These are phyloP conservation scores for Coreius guichenoti DNA, from an alignment of 2,797 vertebrate species.

Conservation along the genomic window DNA sequence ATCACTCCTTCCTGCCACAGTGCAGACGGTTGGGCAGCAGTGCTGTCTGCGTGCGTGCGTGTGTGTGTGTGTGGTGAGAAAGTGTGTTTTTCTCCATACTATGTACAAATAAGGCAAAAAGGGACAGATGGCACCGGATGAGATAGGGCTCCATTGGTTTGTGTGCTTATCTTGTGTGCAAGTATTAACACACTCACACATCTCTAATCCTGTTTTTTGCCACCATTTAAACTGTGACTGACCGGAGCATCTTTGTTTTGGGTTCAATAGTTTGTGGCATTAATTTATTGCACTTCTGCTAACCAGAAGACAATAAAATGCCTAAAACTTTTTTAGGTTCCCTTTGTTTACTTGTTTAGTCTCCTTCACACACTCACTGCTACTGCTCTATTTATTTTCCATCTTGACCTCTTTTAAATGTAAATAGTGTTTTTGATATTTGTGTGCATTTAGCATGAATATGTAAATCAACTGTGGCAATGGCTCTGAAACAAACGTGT, in stretches of 20 bases:
- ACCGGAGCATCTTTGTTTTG: constrained; percentile 19
- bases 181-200: constrained; percentile 1
- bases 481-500: background rate
- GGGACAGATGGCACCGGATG: constrained; percentile 68
- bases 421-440: background rate
- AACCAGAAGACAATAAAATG: background rate
- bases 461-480: constrained; percentile 7
- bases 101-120: constrained; percentile 82
- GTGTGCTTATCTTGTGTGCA: constrained; percentile 19
- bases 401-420: background rate
- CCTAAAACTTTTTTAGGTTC: background rate
- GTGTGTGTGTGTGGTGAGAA: constrained; percentile 42
- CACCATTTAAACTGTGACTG: constrained; percentile 30
- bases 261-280: constrained; percentile 5
- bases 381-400: background rate
- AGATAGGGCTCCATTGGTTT: constrained; percentile 57
- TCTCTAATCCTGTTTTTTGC: constrained; percentile 33
- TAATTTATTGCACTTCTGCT: constrained; percentile 6
- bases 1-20: constrained; percentile 75
- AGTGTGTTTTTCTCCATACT: constrained; percentile 32
- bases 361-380: background rate
- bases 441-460: constrained; percentile 2
- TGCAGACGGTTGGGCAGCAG: constrained; percentile 52
- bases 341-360: background rate
- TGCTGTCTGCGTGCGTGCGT: constrained; percentile 15